Conservation (phyloP, 2,888 invertebrate species). For the Aspidapion aeneum region DNA sequence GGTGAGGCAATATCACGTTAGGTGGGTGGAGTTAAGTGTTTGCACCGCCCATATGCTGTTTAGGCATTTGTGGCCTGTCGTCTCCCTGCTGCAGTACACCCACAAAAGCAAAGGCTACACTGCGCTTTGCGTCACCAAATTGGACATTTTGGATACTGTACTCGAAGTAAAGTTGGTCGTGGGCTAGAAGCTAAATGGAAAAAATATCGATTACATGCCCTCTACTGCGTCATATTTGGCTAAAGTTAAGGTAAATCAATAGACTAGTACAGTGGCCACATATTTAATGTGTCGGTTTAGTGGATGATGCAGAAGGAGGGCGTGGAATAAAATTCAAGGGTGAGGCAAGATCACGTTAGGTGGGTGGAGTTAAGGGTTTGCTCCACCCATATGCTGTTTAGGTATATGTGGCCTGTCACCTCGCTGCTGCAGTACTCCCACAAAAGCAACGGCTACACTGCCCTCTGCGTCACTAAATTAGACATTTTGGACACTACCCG, state of each 20-base stretch:
- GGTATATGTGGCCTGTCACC: slow-evolving; percentile 98
- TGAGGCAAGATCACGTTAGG: no score
- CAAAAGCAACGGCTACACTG: slow-evolving; percentile 94
- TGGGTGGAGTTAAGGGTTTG: no score
- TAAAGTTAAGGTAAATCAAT: slow-evolving; percentile 59
- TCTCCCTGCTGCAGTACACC: slow-evolving; percentile 86
- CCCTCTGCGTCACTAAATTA: slow-evolving; percentile 92
- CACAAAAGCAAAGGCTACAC: slow-evolving; percentile 95
- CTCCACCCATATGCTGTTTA: no score
- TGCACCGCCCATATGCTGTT: no score
- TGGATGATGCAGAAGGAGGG: no score
- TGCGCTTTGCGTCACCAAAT: slow-evolving; percentile 89
- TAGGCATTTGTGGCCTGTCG: no score
- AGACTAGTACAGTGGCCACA: no score
- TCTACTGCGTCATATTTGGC: slow-evolving; percentile 77
- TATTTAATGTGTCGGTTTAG: no score
- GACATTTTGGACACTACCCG: slow-evolving; percentile 88
- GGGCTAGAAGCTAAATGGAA: slow-evolving; percentile 76
- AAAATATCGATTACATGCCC: slow-evolving; percentile 76
- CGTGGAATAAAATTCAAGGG: no score
- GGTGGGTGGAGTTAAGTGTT: no score
- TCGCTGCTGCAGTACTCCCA: slow-evolving; percentile 86
- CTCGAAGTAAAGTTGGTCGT: slow-evolving; percentile 56
- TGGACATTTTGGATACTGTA: slow-evolving; percentile 92
- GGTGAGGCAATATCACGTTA: no score